These are phyloP conservation scores for Muscina levida DNA, from an alignment of 2,888 invertebrate genomes.

Conservation along the genomic window DNA sequence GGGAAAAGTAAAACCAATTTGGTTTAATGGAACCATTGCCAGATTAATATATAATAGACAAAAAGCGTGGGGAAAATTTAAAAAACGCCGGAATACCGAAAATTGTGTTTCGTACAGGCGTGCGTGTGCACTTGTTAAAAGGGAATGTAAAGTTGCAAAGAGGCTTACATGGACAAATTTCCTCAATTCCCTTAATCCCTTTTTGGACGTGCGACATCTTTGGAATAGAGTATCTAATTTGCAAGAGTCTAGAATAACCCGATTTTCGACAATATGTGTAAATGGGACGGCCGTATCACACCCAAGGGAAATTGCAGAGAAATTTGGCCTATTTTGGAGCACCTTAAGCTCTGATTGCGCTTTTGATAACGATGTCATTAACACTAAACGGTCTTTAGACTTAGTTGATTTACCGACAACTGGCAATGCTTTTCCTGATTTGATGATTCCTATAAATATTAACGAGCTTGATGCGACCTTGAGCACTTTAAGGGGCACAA, in stretches of 20 bases:
- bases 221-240: background rate
- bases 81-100: background rate
- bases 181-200: constrained; percentile 36
- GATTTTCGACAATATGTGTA: constrained; percentile 15
- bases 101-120: background rate
- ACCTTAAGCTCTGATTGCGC: constrained; percentile 30
- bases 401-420: background rate
- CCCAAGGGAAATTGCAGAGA: constrained; percentile 27
- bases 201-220: constrained; percentile 1
- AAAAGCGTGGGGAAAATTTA: constrained; percentile 13
- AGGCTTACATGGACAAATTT: background rate
- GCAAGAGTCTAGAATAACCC: background rate
- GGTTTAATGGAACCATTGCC: constrained; percentile 29
- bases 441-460: background rate
- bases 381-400: background rate
- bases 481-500: background rate
- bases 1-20: background rate
- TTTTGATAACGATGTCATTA: background rate
- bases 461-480: constrained; percentile 10
- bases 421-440: background rate
- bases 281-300: constrained; percentile 4
- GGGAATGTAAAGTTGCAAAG: constrained; percentile 6
- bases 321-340: constrained; percentile 34
- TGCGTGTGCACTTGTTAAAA: constrained; percentile 24
- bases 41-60: constrained; percentile 6